Evolutionary conservation across 2,888 invertebrate species (phyloP).

Genomic region (Ennomos fuscantarius): DNA sequence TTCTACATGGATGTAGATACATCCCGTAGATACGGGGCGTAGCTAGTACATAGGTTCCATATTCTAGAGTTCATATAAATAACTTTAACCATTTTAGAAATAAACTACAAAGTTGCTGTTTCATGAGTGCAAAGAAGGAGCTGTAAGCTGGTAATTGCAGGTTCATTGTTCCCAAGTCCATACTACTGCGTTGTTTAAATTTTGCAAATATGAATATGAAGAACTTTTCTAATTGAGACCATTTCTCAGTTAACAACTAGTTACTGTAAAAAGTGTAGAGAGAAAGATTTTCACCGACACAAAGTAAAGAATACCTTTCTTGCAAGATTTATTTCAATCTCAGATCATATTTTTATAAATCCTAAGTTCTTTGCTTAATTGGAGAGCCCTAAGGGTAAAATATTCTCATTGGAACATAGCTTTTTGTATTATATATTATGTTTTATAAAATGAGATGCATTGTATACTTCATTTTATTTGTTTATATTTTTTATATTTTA

Average conservation of each 20-base stretch:
- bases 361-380: slow-evolving; percentile 48
- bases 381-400: slow-evolving; percentile 45
- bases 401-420: slow-evolving; percentile 36
- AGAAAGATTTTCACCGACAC: slow-evolving; percentile 5
- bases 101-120: slow-evolving; percentile 34
- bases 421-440: too few relatives aligned
- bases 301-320: slow-evolving; percentile 30
- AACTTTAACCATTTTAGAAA: too few relatives aligned
- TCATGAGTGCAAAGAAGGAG: slow-evolving; percentile 41
- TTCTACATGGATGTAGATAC: too few relatives aligned
- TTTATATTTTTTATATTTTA: too few relatives aligned
- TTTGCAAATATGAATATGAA: slow-evolving; percentile 5
- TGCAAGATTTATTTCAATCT: slow-evolving; percentile 41
- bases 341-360: slow-evolving; percentile 37
- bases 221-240: slow-evolving; percentile 6
- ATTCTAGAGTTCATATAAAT: too few relatives aligned
- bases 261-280: slow-evolving; percentile 1
- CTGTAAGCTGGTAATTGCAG: slow-evolving; percentile 7
- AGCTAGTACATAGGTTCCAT: too few relatives aligned
- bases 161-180: slow-evolving; percentile 1
- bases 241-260: slow-evolving; percentile 4
- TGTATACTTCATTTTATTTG: too few relatives aligned
- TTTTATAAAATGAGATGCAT: too few relatives aligned
- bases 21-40: too few relatives aligned
- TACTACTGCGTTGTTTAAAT: slow-evolving; percentile 7